phyloP scores from a whole-genome alignment of 1,140 invertebrate genomes.

The Hyphantria cunea region DNA sequence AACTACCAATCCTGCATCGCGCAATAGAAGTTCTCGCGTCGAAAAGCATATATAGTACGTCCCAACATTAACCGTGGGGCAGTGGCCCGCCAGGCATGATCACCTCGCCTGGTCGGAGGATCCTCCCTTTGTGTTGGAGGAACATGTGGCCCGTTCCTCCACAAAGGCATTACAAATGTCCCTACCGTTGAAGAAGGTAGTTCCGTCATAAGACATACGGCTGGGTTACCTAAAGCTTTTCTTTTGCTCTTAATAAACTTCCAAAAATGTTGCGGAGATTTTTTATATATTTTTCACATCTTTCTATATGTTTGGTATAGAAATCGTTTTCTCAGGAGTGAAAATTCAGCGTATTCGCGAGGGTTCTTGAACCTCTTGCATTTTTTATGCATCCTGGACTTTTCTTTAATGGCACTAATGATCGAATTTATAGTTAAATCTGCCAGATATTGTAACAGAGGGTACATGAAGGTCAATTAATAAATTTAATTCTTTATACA shows the following conservation, averaged over 20 bases:
- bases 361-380: constrained; percentile 6
- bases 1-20: too few relatives aligned
- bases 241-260: neutral
- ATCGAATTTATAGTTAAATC: neutral
- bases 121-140: too few relatives aligned
- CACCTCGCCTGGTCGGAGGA: too few relatives aligned
- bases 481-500: neutral
- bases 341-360: neutral
- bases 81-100: too few relatives aligned
- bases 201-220: neutral
- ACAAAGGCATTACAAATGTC: neutral
- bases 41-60: too few relatives aligned
- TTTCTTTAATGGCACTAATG: constrained; percentile 2
- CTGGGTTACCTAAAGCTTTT: neutral
- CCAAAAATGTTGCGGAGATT: neutral
- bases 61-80: too few relatives aligned
- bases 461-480: neutral
- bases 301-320: neutral
- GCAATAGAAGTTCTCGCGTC: too few relatives aligned
- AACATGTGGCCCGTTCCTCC: too few relatives aligned
- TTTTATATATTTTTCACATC: neutral
- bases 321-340: neutral
- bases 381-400: neutral
- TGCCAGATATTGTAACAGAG: neutral
- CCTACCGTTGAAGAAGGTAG: neutral